Evolutionary conservation across 2,888 invertebrate species (phyloP).

Genomic region (Dryobotodes eremita): DNA sequence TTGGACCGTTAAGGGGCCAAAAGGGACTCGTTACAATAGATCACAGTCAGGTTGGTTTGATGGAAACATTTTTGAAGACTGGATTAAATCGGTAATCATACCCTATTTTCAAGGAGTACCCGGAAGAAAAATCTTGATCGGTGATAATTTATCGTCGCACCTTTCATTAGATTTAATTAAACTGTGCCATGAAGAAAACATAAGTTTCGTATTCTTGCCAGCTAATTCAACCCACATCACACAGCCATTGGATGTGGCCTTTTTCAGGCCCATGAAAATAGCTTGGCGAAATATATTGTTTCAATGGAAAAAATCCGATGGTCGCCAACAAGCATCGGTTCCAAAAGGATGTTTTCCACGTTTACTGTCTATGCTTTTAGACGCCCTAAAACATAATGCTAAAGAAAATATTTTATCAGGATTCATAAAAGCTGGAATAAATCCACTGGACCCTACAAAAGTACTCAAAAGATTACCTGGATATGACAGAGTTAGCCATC

Average conservation of each 20-base stretch:
- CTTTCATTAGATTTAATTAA: too few relatives aligned
- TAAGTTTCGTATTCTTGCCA: conserved; percentile 57
- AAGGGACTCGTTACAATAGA: conserved; percentile 74
- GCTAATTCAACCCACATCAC: conserved; percentile 58
- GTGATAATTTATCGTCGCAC: conserved; percentile 49
- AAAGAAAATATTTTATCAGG: conserved; percentile 63
- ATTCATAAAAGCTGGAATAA: conserved; percentile 60
- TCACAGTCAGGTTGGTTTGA: conserved; percentile 77
- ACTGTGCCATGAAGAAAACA: conserved; percentile 22
- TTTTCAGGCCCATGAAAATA: conserved; percentile 59
- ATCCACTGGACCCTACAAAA: conserved; percentile 41
- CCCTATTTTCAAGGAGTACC: conserved; percentile 38
- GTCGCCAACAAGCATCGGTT: conserved; percentile 36
- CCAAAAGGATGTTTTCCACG: conserved; percentile 66
- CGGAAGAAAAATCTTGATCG: conserved; percentile 49
- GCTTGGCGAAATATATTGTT: conserved; percentile 50
- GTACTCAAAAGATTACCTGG: conserved; percentile 49
- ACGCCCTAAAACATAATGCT: conserved; percentile 44
- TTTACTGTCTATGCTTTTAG: conserved; percentile 64
- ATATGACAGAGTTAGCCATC: conserved; percentile 45
- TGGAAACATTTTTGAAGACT: conserved; percentile 68
- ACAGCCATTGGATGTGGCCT: conserved; percentile 61
- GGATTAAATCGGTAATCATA: conserved; percentile 55
- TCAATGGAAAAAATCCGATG: conserved; percentile 50
- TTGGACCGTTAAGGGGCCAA: conserved; percentile 67